These are phyloP conservation scores for Euthynnus affinis DNA, from an alignment of 2,797 vertebrate species.

Conservation along the genomic window DNA sequence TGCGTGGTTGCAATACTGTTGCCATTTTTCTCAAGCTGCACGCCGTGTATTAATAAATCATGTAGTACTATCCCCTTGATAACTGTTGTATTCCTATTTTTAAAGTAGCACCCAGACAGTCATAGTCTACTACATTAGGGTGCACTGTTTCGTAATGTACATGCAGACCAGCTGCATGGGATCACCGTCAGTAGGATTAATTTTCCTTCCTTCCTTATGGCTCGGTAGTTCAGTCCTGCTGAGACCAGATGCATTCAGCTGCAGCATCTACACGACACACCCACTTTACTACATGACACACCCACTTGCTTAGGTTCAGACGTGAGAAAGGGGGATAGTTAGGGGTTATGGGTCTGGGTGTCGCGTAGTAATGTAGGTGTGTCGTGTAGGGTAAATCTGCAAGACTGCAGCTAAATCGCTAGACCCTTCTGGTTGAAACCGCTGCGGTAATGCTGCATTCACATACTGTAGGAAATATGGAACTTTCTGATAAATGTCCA, in stretches of 20 bases:
- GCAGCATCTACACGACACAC: too few species aligned
- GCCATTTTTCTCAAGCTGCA: background rate
- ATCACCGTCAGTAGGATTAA: constrained; percentile 26
- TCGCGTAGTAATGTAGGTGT: too few species aligned
- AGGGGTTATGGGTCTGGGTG: too few species aligned
- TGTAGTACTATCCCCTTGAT: background rate
- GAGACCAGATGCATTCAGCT: background rate
- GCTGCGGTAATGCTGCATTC: constrained; percentile 71
- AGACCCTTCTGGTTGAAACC: constrained; percentile 15
- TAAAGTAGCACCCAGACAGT: background rate
- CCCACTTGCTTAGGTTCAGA: too few species aligned
- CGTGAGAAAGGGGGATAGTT: too few species aligned
- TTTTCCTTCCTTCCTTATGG: constrained; percentile 34
- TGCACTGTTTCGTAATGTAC: background rate
- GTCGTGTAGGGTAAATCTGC: too few species aligned
- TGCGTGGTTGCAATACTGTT: background rate
- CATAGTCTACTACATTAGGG: background rate
- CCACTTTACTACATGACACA: too few species aligned
- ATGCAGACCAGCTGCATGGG: background rate
- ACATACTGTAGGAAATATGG: rapidly evolving
- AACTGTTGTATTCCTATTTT: background rate
- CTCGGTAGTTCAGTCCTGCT: constrained; percentile 15
- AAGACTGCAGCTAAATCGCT: too few species aligned
- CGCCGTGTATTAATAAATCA: background rate
- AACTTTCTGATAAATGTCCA: rapidly evolving